A percentile compares a stretch with the other conserved stretches of the same genome.
phyloP scores from a whole-genome alignment of 2,113 vertebrate species.

The Elachura formosa region DNA sequence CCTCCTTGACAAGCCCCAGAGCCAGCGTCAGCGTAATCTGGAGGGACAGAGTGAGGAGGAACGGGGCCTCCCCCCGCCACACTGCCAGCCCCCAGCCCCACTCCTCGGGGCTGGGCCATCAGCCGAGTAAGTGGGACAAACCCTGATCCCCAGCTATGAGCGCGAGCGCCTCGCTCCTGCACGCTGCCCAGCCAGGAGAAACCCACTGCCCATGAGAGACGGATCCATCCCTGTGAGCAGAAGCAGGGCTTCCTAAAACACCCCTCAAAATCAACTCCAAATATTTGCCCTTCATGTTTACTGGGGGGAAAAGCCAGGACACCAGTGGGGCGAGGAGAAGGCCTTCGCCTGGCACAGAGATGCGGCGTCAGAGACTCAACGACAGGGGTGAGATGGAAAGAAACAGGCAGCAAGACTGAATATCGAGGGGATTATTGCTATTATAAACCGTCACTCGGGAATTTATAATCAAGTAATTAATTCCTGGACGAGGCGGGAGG shows the following conservation, averaged over 20 bases:
- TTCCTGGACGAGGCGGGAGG: slow-evolving; percentile 55
- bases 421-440: slow-evolving; percentile 59
- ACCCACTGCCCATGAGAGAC: neutral
- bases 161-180: fast-evolving
- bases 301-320: neutral
- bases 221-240: neutral
- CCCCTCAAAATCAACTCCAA: neutral
- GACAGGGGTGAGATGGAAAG: neutral
- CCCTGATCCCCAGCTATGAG: neutral
- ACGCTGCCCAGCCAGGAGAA: neutral
- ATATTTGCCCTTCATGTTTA: fast-evolving
- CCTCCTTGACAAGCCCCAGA: slow-evolving; percentile 19
- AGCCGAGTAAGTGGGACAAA: neutral
- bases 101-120: neutral
- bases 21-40: neutral
- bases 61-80: fast-evolving
- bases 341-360: neutral
- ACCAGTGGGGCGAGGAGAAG: fast-evolving
- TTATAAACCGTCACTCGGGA: slow-evolving; percentile 36
- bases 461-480: slow-evolving; percentile 70
- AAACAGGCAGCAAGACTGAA: neutral
- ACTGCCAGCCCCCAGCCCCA: neutral
- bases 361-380: fast-evolving
- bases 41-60: slow-evolving; percentile 19
- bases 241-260: neutral